Evolutionary conservation across 2,113 vertebrate species (phyloP), one percentile per base, ranked within the genome.

Genomic region (Coptodon rendalli): DNA sequence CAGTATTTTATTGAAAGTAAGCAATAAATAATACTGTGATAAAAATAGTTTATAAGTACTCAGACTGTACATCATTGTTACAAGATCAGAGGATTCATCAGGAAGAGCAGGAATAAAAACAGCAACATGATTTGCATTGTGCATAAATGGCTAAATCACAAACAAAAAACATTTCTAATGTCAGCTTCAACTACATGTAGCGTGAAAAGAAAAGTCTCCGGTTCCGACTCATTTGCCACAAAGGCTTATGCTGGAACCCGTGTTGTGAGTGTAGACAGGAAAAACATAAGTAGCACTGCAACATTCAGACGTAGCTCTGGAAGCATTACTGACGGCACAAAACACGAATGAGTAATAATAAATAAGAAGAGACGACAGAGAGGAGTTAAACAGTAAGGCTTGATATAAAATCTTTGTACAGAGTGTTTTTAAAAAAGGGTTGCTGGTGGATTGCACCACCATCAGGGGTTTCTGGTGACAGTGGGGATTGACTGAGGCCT

Each of bases 1-100:
- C 98, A 97, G 98, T 96, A 98, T 97, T 99, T 99, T 99, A 99
- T 98, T 98, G 98, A 98, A 97, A 98, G 97, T 97, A 98, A 98
- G 97, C 97, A 99, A 99, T 99, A 99, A 99, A 99, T 99, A 99
- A 99, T 98, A 98, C 98, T 98, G 98, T 99, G 98, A 98, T 99
- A 98, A 99, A 99, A 99, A 99, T 96, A 98, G 98, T 97, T 98
- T 97, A 97, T 98, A 97, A 98, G 98, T 97, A 97, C 94, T 96
- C 95, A 96, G 97, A 97, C 98, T 99, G 98, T 99, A 99, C 98
- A 99, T 96, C 96, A 97, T 97, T 97, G 97, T 99, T 98, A 99
- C 97, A 98, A 95, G 96, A 97, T 97, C 92, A 95, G 96, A 94
- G 93, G 96, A 96, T 96, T 96, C 96, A 96, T 97, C 90, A 94